These are phyloP conservation scores for Dryomyza anilis DNA, from an alignment of 2,888 invertebrate species.

Conservation along the genomic window DNA sequence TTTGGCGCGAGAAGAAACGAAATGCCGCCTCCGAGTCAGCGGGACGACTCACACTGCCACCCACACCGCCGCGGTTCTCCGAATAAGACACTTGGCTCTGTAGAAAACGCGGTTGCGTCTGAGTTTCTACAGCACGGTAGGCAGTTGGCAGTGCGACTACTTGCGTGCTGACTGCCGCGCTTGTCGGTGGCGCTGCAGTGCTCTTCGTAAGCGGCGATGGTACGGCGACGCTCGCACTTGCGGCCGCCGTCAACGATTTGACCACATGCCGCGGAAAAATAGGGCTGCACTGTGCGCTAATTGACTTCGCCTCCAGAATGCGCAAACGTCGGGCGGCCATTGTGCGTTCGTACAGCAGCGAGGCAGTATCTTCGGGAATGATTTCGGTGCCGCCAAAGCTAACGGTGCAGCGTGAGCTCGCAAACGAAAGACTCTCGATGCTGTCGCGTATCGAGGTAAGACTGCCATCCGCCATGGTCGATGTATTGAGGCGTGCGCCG, in stretches of 20 bases:
- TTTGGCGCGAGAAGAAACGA: slow-evolving; percentile 57
- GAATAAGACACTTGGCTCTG: slow-evolving; percentile 56
- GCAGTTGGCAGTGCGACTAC: background rate
- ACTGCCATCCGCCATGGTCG: slow-evolving; percentile 59
- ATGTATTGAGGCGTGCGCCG: slow-evolving; percentile 47
- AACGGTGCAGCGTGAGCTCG: slow-evolving; percentile 58
- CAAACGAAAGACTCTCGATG: slow-evolving; percentile 59
- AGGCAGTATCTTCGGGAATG: slow-evolving; percentile 48
- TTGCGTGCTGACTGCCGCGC: slow-evolving; percentile 1
- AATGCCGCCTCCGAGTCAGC: slow-evolving; percentile 37
- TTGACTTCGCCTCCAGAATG: slow-evolving; percentile 60
- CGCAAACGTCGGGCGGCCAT: slow-evolving; percentile 53
- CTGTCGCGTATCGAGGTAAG: slow-evolving; percentile 56
- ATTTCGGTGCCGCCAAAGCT: slow-evolving; percentile 56
- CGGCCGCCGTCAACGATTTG: slow-evolving; percentile 27
- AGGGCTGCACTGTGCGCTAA: slow-evolving; percentile 61
- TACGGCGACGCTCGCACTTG: slow-evolving; percentile 30
- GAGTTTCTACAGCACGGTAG: slow-evolving; percentile 26
- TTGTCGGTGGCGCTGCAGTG: background rate
- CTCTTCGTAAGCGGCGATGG: slow-evolving; percentile 29
- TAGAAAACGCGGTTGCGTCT: slow-evolving; percentile 38
- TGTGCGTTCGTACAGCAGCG: slow-evolving; percentile 44
- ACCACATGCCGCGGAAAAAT: slow-evolving; percentile 48
- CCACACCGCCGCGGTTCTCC: slow-evolving; percentile 42
- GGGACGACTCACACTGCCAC: too few relatives aligned